phyloP scores from a whole-genome alignment of 2,797 vertebrate genomes.

The Phalloptychus januarius region DNA sequence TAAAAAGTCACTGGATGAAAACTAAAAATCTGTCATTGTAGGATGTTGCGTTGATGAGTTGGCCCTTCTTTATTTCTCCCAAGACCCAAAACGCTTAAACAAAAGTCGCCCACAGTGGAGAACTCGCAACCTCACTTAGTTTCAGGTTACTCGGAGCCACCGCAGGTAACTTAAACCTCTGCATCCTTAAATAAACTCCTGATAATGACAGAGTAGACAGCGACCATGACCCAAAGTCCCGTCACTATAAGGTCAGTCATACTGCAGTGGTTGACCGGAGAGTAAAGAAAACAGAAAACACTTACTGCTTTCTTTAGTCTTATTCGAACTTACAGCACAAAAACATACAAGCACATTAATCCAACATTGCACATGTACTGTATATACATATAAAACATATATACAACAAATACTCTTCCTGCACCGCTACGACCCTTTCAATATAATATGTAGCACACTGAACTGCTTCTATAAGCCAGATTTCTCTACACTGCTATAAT shows the following conservation, averaged over 20 bases:
- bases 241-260: slow-evolving; percentile 58
- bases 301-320: neutral
- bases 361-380: slow-evolving; percentile 12
- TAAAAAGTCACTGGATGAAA: neutral
- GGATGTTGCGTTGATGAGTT: slow-evolving; percentile 7
- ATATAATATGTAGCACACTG: slow-evolving; percentile 78
- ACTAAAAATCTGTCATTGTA: neutral
- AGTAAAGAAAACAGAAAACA: slow-evolving; percentile 31
- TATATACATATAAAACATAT: slow-evolving; percentile 26
- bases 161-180: slow-evolving; percentile 52
- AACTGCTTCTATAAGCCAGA: slow-evolving; percentile 68
- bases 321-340: slow-evolving; percentile 5
- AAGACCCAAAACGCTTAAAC: slow-evolving; percentile 31
- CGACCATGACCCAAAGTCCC: slow-evolving; percentile 48
- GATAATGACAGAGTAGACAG: slow-evolving; percentile 63
- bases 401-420: slow-evolving; percentile 8
- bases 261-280: slow-evolving; percentile 38
- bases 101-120: slow-evolving; percentile 5
- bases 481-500: slow-evolving; percentile 57
- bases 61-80: slow-evolving; percentile 18
- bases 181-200: slow-evolving; percentile 68
- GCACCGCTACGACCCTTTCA: neutral
- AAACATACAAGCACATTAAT: slow-evolving; percentile 47
- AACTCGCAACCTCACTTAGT: slow-evolving; percentile 18
- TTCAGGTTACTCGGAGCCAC: slow-evolving; percentile 46